Percentiles rank a stretch among this genome's conserved stretches.
Conservation (phyloP, 2,797 vertebrate species). For the Sebastes minor region DNA sequence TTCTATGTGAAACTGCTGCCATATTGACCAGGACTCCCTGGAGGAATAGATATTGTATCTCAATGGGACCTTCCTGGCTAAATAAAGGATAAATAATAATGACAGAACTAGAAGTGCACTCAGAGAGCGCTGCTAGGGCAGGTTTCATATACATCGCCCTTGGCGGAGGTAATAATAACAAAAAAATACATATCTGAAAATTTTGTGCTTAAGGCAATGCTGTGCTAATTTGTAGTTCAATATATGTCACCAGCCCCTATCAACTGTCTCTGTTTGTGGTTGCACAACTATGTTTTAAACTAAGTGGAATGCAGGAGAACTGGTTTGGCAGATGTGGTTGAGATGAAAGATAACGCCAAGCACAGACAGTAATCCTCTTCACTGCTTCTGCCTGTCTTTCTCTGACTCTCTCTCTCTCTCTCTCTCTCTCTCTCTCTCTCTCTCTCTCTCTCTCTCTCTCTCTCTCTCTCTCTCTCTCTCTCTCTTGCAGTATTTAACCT, state of each 20-base stretch:
- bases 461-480: too few species aligned
- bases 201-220: constrained; percentile 1
- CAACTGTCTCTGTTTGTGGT: background rate
- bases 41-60: background rate
- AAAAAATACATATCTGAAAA: background rate
- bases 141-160: too few species aligned
- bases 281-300: background rate
- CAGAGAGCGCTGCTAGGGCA: too few species aligned
- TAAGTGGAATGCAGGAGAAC: constrained; percentile 33
- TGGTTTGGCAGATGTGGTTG: background rate
- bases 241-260: background rate
- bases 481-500: constrained; percentile 92
- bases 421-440: too few species aligned
- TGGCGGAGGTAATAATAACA: background rate
- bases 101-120: too few species aligned
- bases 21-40: background rate
- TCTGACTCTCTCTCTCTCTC: background rate
- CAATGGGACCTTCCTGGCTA: background rate
- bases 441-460: background rate
- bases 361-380: background rate
- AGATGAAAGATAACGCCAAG: background rate
- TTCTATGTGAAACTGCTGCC: background rate
- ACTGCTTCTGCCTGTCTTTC: background rate
- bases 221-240: background rate
- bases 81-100: background rate